Evolutionary conservation across 2,113 vertebrate species (phyloP), one percentile per base, ranked within the genome.

Genomic region (Ginglymostoma cirratum): DNA sequence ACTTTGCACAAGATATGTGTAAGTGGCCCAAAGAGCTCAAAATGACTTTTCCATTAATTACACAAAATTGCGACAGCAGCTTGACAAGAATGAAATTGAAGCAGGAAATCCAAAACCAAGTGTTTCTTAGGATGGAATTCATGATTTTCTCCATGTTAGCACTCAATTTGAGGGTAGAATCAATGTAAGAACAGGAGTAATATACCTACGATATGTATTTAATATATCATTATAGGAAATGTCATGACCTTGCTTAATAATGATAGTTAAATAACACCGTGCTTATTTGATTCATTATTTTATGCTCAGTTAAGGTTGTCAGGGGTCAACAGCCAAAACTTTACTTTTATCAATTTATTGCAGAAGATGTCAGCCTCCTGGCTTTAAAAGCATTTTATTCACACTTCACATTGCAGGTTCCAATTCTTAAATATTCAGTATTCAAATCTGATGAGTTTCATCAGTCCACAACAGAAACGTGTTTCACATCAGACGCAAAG

Each of bases 401-500:
- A 65, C 52, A 61, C 23, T 90, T 52, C 52, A n/a, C 3, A 34
- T 17, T 90, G 52, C 52, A 61, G 87, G 10, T 34, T 90, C 2
- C 14, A 61, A 90, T 90, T 61, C 42, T 27, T 2, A 27, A 61
- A 30, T 61, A 61, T 17, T 27, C 30, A 34, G 87, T 52, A 90
- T 52, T 90, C 30, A 17, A 61, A 90, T 90, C 87, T 65, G 87
- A 90, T 90, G 52, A 34, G 87, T 90, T 90, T 90, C 27, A 61
- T 90, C 87, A 90, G 55, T 90, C 65, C 52, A 61, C 87, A 61
- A 90, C 52, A 15, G 34, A 30, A 90, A 52, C 55, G n/a, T 61
- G 87, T 90, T 90, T 23, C 87, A 61, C 87, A 55, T 89, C 55
- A 61, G 87, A 90, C 27, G 48, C 24, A 90, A 61, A 90, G 14